Conservation (phyloP, 1,140 invertebrate species). For the Pseudomyrmex flavicornis region DNA sequence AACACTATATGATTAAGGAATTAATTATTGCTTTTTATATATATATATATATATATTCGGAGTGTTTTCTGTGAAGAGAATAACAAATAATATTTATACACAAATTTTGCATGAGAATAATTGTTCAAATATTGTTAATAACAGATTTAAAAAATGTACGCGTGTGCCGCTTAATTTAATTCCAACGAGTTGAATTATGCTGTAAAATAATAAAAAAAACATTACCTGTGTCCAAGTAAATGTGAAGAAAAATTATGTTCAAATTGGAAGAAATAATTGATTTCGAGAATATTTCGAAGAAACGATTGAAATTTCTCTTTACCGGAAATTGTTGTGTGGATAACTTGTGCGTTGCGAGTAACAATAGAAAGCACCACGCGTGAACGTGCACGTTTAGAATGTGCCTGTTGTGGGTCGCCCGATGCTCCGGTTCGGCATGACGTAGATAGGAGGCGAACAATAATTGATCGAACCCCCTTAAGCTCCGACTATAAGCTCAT, state of each 20-base stretch:
- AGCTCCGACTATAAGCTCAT: constrained; percentile 74
- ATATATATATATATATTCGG: too few relatives aligned
- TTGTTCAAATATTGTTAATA: too few relatives aligned
- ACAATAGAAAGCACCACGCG: constrained; percentile 53
- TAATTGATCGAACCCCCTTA: constrained; percentile 76
- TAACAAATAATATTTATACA: too few relatives aligned
- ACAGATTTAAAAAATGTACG: too few relatives aligned
- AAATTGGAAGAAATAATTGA: not conserved
- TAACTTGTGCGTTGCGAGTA: constrained; percentile 54
- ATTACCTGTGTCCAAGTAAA: too few relatives aligned
- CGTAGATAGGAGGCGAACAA: constrained; percentile 77
- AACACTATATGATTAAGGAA: not conserved
- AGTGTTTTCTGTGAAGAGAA: too few relatives aligned
- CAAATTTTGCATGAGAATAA: too few relatives aligned
- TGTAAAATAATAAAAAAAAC: too few relatives aligned
- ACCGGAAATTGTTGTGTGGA: not conserved
- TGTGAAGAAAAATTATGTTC: too few relatives aligned
- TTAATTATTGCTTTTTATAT: not conserved
- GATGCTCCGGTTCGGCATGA: constrained; percentile 69
- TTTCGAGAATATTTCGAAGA: not conserved
- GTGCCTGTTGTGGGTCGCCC: constrained; percentile 53
- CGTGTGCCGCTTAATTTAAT: too few relatives aligned
- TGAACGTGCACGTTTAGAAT: constrained; percentile 33
- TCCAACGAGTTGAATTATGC: too few relatives aligned
- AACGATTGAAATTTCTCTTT: not conserved